Base-by-base conservation (phyloP, 2,113 vertebrate genomes). In the Aythya baeri region DNA sequence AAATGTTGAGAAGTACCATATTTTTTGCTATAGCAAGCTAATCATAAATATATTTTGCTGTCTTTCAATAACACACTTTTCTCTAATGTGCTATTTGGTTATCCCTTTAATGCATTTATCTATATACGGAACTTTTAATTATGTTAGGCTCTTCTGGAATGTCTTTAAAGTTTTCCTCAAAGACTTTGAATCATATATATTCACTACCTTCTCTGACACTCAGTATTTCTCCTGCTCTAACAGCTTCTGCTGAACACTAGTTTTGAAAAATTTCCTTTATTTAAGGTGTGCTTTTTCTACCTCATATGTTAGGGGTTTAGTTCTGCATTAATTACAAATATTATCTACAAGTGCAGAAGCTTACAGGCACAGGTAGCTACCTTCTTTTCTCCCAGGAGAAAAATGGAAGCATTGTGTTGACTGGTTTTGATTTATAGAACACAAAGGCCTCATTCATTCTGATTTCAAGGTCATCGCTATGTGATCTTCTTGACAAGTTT, bases 401-500 rank as follows among this genome's bases (percentile, higher is more conserved):
- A 96, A 93, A 88, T 20, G 46, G 17, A 59, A 79, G 66, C 73
- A 38, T 49, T 88, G 73, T 83, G 20, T 81, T 86, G 86, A 50
- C 70, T 89, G 31, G 38, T 76, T 27, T 78, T 92, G 91, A 96
- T 97, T 89, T 92, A 88, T 49, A 77, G 88, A 83, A 93, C 54
- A 97, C 89, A 95, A 88, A 94, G 81, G 23, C 62, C 62, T 91
- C 77, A 92, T 96, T 95, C 94, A 94, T 94, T 91, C 88, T 86
- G 77, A 86, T 95, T 93, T 88, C 74, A 95, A 93, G 92, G 90
- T 92, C 93, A 93, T 84, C 25, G 0, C 88, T 86, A 49, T 94
- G 80, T 92, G 90, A 95, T 94, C 94, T 94, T 94, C 94, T 96
- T 82, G 86, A 94, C 95, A 74, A 95, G 83, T 86, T 96, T 93